Evolutionary conservation across 1,140 invertebrate species (phyloP).

Genomic region (Drosophila subpulchrella): DNA sequence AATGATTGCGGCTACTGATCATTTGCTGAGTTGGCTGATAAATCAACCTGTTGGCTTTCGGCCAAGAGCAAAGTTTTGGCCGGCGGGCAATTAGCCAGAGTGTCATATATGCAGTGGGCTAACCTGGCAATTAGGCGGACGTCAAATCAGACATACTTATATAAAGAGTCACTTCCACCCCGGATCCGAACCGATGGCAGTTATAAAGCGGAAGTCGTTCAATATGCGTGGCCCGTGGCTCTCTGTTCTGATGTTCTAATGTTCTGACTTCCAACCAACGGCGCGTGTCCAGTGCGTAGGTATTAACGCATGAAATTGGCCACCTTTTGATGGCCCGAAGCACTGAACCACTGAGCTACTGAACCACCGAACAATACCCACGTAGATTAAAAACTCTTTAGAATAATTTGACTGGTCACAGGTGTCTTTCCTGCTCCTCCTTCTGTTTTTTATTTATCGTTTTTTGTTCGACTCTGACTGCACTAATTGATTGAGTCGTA

Average conservation of each 20-base stretch:
- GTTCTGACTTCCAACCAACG: constrained; percentile 34
- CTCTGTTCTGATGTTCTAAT: not conserved
- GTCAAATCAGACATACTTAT: constrained; percentile 5
- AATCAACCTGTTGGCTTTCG: constrained; percentile 32
- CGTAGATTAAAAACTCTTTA: constrained; percentile 72
- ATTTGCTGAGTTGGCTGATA: constrained; percentile 9
- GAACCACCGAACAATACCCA: constrained; percentile 21
- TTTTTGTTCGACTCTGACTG: not conserved
- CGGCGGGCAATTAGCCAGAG: constrained; percentile 57
- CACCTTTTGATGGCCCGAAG: constrained; percentile 31
- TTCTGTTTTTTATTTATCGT: not conserved
- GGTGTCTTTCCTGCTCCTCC: constrained; percentile 30
- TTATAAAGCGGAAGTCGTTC: constrained; percentile 69
- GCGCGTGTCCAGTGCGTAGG: constrained; percentile 68
- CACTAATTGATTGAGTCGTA: constrained; percentile 38
- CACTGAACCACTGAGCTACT: not conserved
- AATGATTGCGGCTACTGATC: constrained; percentile 10
- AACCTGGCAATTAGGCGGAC: constrained; percentile 63
- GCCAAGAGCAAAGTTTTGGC: constrained; percentile 34
- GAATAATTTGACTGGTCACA: constrained; percentile 37
- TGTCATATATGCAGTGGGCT: constrained; percentile 71
- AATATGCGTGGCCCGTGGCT: constrained; percentile 67
- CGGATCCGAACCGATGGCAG: constrained; percentile 30
- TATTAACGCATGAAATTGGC: constrained; percentile 76
- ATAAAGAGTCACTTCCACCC: constrained; percentile 32